A percentile compares a stretch with the other conserved stretches of the same genome.
These are phyloP conservation scores for Epistrophella euchroma DNA, from an alignment of 2,888 invertebrate genomes.

Conservation along the genomic window DNA sequence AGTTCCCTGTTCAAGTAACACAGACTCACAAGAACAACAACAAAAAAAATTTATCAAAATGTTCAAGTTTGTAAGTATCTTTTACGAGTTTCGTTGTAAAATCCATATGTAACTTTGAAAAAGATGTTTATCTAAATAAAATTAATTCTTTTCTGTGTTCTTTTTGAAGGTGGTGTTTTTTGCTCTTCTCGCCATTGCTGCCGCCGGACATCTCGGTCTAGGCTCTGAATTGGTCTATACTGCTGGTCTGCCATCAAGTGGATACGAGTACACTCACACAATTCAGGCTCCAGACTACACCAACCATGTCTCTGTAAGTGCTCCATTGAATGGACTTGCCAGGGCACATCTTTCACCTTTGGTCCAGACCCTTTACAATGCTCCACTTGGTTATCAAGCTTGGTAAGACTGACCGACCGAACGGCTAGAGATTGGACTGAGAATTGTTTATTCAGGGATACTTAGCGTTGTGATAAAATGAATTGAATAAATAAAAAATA, in stretches of 20 bases:
- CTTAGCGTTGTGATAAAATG: conserved; percentile 42
- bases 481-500: conserved; percentile 42
- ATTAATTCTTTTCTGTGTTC: not conserved
- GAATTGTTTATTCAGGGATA: conserved; percentile 50
- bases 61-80: conserved; percentile 76
- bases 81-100: too few relatives aligned
- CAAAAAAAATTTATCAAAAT: conserved; percentile 54
- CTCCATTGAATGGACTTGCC: conserved; percentile 78
- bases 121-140: not conserved
- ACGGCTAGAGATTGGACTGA: conserved; percentile 51
- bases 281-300: conserved; percentile 77
- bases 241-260: conserved; percentile 74
- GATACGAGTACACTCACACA: conserved; percentile 78
- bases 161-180: conserved; percentile 77
- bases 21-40: conserved; percentile 61
- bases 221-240: conserved; percentile 70
- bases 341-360: conserved; percentile 67
- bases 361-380: conserved; percentile 68
- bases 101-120: too few relatives aligned
- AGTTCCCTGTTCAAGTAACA: conserved; percentile 67
- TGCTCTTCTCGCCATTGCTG: conserved; percentile 76
- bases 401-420: conserved; percentile 56
- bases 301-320: conserved; percentile 83
- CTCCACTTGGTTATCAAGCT: conserved; percentile 68
- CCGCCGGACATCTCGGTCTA: conserved; percentile 66